Evolutionary conservation across 2,113 vertebrate species (phyloP).

Genomic region (Lasiurus borealis): DNA sequence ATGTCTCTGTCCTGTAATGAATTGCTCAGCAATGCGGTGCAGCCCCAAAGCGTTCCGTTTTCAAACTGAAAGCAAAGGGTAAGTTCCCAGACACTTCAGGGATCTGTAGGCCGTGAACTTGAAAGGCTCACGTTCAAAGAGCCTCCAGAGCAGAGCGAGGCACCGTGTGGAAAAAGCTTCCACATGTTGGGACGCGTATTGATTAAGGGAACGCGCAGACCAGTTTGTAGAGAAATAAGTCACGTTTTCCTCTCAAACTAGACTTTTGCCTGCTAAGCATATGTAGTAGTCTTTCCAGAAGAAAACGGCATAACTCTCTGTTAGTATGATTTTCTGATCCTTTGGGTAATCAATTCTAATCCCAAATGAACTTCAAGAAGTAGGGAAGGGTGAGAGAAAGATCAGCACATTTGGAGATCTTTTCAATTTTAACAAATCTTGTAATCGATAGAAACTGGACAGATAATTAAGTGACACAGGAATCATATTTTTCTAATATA

Average conservation of each 20-base stretch:
- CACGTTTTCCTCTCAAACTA: not conserved
- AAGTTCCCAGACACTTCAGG: constrained; percentile 66
- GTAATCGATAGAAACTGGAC: not conserved
- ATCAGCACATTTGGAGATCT: not conserved
- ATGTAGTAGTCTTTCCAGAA: constrained; percentile 40
- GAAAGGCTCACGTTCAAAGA: constrained; percentile 64
- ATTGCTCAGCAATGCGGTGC: not conserved
- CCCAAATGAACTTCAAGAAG: not conserved
- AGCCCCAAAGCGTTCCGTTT: constrained; percentile 67
- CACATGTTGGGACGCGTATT: not conserved
- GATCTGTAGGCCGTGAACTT: constrained; percentile 26
- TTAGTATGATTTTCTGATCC: not conserved
- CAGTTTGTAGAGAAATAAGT: constrained; percentile 53
- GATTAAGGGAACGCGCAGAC: not conserved
- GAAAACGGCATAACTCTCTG: not conserved
- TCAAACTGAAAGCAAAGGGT: constrained; percentile 64
- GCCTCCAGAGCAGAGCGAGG: not conserved
- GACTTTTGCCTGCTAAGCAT: constrained; percentile 25
- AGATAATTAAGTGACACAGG: not conserved
- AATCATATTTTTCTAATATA: constrained; percentile 26
- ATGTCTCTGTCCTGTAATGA: constrained; percentile 73
- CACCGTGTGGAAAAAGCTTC: not conserved
- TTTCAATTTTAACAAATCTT: not conserved
- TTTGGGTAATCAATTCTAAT: constrained; percentile 52
- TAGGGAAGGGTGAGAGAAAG: not conserved